Conservation (phyloP, 2,888 invertebrate genomes). For the Chymomyza fuscimana region DNA sequence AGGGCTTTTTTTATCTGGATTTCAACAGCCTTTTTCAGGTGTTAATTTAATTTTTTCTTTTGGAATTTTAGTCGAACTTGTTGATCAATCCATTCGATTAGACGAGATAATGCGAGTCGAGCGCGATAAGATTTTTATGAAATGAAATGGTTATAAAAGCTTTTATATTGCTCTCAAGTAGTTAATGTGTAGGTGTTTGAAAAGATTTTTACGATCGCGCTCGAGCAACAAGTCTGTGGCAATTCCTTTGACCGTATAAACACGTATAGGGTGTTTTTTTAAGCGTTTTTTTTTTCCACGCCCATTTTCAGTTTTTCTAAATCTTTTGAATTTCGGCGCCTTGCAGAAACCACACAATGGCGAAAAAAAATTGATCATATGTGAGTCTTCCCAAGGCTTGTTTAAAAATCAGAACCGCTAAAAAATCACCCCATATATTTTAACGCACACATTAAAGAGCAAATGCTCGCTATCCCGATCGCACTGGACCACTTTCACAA, state of each 20-base stretch:
- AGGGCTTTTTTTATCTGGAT: conserved; percentile 3
- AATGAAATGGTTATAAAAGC: conserved; percentile 27
- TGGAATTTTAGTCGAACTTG: background rate
- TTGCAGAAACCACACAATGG: no score
- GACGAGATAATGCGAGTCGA: conserved; percentile 44
- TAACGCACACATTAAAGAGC: no score
- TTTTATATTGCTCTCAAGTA: conserved; percentile 31
- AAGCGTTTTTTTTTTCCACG: no score
- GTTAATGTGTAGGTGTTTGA: conserved; percentile 25
- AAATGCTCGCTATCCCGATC: no score
- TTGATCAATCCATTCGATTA: conserved; percentile 29
- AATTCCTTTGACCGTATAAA: background rate
- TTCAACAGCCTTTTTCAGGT: conserved; percentile 43
- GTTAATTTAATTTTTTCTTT: conserved; percentile 66
- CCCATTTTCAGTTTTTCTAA: no score
- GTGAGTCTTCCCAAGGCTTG: no score
- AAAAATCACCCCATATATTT: no score
- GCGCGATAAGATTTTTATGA: conserved; percentile 61
- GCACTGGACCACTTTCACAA: no score
- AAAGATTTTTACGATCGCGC: conserved; percentile 48
- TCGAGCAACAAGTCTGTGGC: background rate
- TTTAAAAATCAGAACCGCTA: no score
- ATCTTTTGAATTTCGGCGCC: no score
- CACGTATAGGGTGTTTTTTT: background rate
- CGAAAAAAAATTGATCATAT: no score